Evolutionary conservation across 1,140 invertebrate species (phyloP).

Genomic region (Drosophila teissieri): DNA sequence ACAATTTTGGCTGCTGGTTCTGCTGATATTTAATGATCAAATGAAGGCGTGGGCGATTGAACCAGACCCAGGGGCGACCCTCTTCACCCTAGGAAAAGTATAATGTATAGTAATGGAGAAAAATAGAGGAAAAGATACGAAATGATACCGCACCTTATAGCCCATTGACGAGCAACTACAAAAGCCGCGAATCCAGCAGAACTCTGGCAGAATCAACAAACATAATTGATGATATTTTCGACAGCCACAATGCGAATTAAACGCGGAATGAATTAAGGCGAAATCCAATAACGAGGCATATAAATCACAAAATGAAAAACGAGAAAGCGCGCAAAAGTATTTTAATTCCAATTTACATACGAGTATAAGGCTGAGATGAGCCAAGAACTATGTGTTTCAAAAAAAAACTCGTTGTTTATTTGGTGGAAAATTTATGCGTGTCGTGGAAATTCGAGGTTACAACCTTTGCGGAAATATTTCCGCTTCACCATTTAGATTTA

Average conservation of each 20-base stretch:
- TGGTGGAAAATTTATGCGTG: constrained; percentile 11
- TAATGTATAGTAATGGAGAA: constrained; percentile 12
- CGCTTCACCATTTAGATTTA: constrained; percentile 1
- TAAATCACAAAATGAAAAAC: constrained; percentile 39
- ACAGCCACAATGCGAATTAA: constrained; percentile 35
- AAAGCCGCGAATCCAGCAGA: constrained; percentile 26
- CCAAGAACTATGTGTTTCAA: neutral
- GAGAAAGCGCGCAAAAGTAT: constrained; percentile 23
- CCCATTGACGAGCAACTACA: constrained; percentile 41
- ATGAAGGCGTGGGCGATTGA: constrained; percentile 52
- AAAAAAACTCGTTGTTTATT: constrained; percentile 4
- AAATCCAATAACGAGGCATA: constrained; percentile 44
- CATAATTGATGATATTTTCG: constrained; percentile 63
- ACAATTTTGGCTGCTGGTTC: constrained; percentile 35
- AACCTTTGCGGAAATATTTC: constrained; percentile 21
- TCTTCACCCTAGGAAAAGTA: constrained; percentile 28
- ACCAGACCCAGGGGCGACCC: constrained; percentile 53
- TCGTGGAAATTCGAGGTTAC: constrained; percentile 4
- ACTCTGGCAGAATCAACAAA: constrained; percentile 36
- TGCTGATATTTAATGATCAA: constrained; percentile 26
- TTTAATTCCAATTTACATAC: constrained; percentile 15
- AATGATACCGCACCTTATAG: constrained; percentile 51
- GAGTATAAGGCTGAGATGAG: constrained; percentile 2
- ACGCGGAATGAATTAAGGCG: constrained; percentile 33
- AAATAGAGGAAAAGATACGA: constrained; percentile 2